Evolutionary conservation across 1,140 invertebrate species (phyloP).

Genomic region (Drosophila bifasciata): DNA sequence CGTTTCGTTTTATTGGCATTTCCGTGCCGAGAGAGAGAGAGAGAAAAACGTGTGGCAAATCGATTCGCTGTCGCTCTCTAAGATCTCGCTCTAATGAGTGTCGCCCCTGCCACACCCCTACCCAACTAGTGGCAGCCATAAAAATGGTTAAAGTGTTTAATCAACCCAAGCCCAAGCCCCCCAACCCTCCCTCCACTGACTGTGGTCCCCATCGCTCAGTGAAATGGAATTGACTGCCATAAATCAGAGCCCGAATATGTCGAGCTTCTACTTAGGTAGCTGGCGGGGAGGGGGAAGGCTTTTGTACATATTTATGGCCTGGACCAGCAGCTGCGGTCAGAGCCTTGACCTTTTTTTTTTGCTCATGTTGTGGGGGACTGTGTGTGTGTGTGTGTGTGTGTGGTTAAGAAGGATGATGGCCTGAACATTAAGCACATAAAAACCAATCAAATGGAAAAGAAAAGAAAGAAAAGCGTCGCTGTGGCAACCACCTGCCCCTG

Average conservation of each 20-base stretch:
- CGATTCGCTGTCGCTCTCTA: conserved; percentile 2
- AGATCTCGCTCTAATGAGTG: conserved; percentile 15
- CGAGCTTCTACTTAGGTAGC: conserved; percentile 14
- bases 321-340: conserved; percentile 5
- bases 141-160: conserved; percentile 61
- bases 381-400: too few relatives aligned
- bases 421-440: conserved; percentile 56
- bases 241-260: conserved; percentile 68
- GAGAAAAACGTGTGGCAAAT: not conserved
- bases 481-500: conserved; percentile 16
- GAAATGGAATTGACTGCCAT: conserved; percentile 71
- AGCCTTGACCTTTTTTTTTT: conserved; percentile 55
- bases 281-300: too few relatives aligned
- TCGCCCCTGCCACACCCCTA: too few relatives aligned
- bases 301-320: conserved; percentile 30
- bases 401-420: too few relatives aligned
- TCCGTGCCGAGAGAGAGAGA: not conserved
- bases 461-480: conserved; percentile 41
- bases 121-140: conserved; percentile 23
- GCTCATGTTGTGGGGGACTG: too few relatives aligned
- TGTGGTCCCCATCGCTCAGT: conserved; percentile 26
- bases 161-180: conserved; percentile 42
- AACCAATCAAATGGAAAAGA: conserved; percentile 62
- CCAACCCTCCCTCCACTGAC: not conserved
- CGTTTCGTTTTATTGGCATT: conserved; percentile 42